Base-by-base conservation (phyloP, 2,797 vertebrate species). In the Eospalax fontanierii region DNA sequence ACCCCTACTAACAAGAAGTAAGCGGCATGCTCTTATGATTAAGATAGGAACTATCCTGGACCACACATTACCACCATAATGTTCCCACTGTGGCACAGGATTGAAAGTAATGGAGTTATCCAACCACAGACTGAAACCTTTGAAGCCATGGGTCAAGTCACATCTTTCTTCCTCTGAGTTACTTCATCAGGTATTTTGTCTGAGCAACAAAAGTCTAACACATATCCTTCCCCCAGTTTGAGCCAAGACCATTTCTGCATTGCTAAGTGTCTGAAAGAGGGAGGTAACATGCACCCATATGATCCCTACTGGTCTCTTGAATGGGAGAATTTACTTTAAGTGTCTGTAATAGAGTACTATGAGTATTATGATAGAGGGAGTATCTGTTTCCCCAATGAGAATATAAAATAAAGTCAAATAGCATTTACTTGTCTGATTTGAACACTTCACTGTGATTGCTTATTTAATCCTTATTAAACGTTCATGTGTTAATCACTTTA, bases 371-470 rank as follows among this genome's bases (percentile, higher is more conserved):
- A 46, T 2, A 85, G 8, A 71, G 26, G 59, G 26, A 75, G 65
- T 8, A 19, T 66, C 28, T 63, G 7, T 21, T 83, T 63, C 46
- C 22, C 14, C 40, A 75, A 26, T 22, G 21, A 94, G 43, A 12
- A 71, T 24, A 65, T 57, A 74, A 96, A 84, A 84, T 75, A 78
- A 89, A 93, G 19, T 87, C 26, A 93, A 35, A 50, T 8, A 71
- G 33, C 57, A 73, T 35, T 74, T 92, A 65, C 66, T 86, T 84
- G 15, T n/a, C 61, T 14, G 14, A n/a, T 81, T 14, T 54, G 79
- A 88, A 88, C 59, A 79, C 4, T 59, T 83, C 33, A 73, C n/a
- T 61, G 71, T 66, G 10, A 54, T 76, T 83, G 33, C 28, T 93
- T 91, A 46, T 65, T 94, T 88, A 59, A 70, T 82, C 35, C 28